Evolutionary conservation across 2,888 invertebrate species (phyloP), one percentile per base, ranked within the genome.

Genomic region (Tetranychus piercei): DNA sequence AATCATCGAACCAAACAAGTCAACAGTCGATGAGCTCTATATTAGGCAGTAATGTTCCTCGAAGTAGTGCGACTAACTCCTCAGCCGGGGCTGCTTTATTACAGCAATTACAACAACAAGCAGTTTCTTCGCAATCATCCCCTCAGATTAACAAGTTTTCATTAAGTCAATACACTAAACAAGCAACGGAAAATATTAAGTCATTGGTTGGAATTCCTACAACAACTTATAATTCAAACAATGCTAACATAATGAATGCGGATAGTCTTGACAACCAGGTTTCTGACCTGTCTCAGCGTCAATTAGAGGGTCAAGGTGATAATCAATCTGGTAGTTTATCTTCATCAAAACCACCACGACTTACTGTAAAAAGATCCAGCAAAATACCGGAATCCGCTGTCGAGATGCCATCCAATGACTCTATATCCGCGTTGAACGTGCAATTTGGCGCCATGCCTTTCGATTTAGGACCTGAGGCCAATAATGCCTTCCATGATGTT

Each of bases 381-480:
- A 77, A 93, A 89, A 96, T 96, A 81, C 95, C 94, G 69, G 87
- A 91, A 74, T 89, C 89, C 75, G 94, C 95, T 34, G 95, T 96
- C 66, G 95, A 95, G 84, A 95, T 95, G 95, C 95, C 95, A 0
- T 94, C 91, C 77, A 92, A 92, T 80, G 86, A 89, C 76, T 88
- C 88, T 80, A 87, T 87, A 76, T 74, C 78, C 6, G 88, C 87
- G 78, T 86, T 95, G 79, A 94, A 94, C 84, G 92, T 95, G 78
- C 94, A 94, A 84, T 95, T 95, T 83, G 94, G 94, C 55, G 92
- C 89, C 4, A 85, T 94, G 79, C 93, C 93, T 74, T 82, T 82
- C 79, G 81, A 81, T 23, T 64, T 71, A 20, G 45, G 73, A 6
- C 34, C 71, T 55, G 73, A 75, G 22, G 64, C 65, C 18, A 64